These are phyloP conservation scores for Parauchenoglanis punctatus DNA, from an alignment of 2,797 vertebrate genomes.

Conservation along the genomic window DNA sequence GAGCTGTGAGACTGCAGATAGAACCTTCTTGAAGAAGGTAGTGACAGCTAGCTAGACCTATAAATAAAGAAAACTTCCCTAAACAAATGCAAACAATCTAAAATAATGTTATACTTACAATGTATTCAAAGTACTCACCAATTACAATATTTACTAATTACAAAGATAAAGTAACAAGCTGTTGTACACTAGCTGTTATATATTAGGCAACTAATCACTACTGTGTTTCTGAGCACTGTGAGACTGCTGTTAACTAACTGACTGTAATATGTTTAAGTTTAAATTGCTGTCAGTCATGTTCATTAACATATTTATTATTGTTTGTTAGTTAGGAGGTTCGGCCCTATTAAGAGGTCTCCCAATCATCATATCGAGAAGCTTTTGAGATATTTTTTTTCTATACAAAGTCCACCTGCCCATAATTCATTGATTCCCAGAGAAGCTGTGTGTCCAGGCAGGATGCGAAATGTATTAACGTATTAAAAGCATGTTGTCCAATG, in stretches of 20 bases:
- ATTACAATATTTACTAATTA: not conserved
- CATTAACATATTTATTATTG: not conserved
- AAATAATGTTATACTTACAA: not conserved
- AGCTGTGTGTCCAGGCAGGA: not conserved
- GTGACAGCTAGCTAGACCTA: not conserved
- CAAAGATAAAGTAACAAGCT: not conserved
- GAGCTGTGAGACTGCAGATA: too few relatives aligned
- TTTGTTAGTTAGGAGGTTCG: not conserved
- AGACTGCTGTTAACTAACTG: not conserved
- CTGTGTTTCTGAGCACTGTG: not conserved
- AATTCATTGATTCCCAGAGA: not conserved
- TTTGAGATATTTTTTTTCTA: not conserved
- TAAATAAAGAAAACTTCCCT: not conserved
- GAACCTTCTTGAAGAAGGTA: not conserved
- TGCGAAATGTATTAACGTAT: not conserved
- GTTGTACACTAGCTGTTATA: not conserved
- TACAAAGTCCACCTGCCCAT: not conserved
- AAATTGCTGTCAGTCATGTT: not conserved
- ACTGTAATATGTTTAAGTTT: not conserved
- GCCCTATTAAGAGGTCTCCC: not conserved
- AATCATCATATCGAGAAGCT: not conserved
- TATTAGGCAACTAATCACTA: not conserved
- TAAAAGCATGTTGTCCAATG: not conserved
- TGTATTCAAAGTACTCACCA: not conserved
- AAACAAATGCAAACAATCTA: not conserved